phyloP scores from a whole-genome alignment of 2,888 invertebrate genomes.

The Athalia rosae region DNA sequence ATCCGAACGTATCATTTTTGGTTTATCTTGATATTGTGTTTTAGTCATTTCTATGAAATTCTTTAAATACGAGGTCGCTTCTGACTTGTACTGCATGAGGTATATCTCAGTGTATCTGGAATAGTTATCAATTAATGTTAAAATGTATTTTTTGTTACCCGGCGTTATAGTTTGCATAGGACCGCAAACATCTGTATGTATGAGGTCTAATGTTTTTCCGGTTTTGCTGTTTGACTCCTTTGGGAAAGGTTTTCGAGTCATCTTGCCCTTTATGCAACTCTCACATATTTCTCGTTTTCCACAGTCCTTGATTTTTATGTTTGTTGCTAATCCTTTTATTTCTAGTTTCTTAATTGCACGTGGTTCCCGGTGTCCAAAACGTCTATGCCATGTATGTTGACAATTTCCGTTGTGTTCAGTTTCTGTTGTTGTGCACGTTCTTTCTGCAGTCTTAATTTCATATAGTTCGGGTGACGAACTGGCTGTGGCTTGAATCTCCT shows the following conservation, averaged over 20 bases:
- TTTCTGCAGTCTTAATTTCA: background rate
- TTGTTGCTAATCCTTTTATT: background rate
- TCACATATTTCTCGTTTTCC: constrained; percentile 49
- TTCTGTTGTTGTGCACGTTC: background rate
- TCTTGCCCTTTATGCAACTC: constrained; percentile 57
- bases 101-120: constrained; percentile 57
- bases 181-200: constrained; percentile 63
- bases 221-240: constrained; percentile 52
- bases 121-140: constrained; percentile 65
- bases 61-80: constrained; percentile 50
- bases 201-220: constrained; percentile 52
- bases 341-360: constrained; percentile 32
- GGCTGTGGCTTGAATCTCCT: background rate
- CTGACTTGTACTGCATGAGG: constrained; percentile 57
- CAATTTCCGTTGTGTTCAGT: constrained; percentile 47
- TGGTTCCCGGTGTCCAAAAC: constrained; percentile 52
- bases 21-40: constrained; percentile 50
- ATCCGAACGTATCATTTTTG: constrained; percentile 53
- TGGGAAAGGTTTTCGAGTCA: constrained; percentile 55
- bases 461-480: constrained; percentile 5
- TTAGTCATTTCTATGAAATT: constrained; percentile 50
- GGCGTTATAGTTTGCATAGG: constrained; percentile 59
- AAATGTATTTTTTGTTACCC: constrained; percentile 57
- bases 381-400: constrained; percentile 52
- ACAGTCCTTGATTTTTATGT: constrained; percentile 50